Evolutionary conservation across 2,113 vertebrate genomes (phyloP), one percentile per base, ranked within the genome.

Genomic region (Crypturellus undulatus): DNA sequence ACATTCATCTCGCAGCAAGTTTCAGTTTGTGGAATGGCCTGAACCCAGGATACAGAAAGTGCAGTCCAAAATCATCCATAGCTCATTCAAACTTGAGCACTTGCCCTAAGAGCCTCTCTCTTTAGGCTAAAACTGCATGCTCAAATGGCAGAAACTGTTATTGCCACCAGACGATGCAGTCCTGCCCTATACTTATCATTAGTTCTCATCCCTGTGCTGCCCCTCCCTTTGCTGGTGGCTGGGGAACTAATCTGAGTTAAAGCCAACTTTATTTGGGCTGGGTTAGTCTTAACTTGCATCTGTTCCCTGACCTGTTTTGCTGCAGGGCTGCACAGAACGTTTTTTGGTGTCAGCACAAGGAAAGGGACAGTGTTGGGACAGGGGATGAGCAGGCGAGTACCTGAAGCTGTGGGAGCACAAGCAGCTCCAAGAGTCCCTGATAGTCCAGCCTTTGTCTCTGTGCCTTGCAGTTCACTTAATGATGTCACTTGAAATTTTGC

Each of bases 191-290:
- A 81, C 65, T 90, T 94, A 94, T 88, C 95, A 60, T 43, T 78
- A 78, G 30, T 56, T 92, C 49, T 56, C 92, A 87, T 79, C 67
- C 76, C 34, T 81, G 45, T 78, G 42, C 82, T 68, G 71, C 90
- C 22, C 83, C 91, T 94, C 92, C 91, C 89, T 94, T 86, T 84
- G 28, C 90, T 51, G 79, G 76, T 80, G 88, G 60, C 90, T 90
- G 65, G 52, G 38, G 65, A 89, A 19, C 72, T 60, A 90, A 92
- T 92, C 72, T 86, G 86, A 92, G 14, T 51, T 64, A 60, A 11
- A 84, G 89, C 90, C 88, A 94, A 21, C 60, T 81, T 54, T 60
- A 10, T 58, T 86, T 64, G 83, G 76, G 77, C 60, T 93, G 83
- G 45, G 85, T 95, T 52, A 42, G 14, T 25, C 69, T 93, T 26